Base-by-base conservation (phyloP, 2,797 vertebrate species). In the Thalassophryne amazonica region DNA sequence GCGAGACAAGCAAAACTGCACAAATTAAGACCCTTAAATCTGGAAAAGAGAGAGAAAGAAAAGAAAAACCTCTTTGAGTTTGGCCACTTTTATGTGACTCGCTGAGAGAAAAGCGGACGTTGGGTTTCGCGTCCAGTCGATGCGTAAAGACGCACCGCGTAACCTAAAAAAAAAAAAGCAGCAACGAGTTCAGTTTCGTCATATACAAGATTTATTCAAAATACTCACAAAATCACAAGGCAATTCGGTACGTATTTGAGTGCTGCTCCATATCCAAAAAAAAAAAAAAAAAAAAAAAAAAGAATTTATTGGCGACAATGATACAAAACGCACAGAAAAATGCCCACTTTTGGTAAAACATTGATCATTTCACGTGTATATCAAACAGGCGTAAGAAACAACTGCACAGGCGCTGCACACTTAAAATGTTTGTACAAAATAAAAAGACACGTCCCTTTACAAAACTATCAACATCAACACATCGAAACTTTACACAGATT, bases 161-260 rank as follows among this genome's bases (percentile, higher is more conserved):
- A n/a, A n/a, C n/a, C n/a, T n/a, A 6, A 25, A n/a, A 36, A 2
- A 23, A 7, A 11, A 22, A 7, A 23, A 16, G 2, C 49, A 42
- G 35, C 39, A 57, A 21, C 40, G 3, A 50, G 76, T 55, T 77
- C 70, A 78, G 84, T 84, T 81, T 79, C 62, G 62, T 86, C 77
- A 77, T 87, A 77, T 87, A 85, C 62, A 75, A 71, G 75, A 81
- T 92, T 88, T 85, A 86, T 89, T 89, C 73, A 86, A 89, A 89
- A 88, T 86, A 84, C 80, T 83, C 84, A 90, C 89, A 91, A 90
- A n/a, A 86, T 70, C 86, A 91, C 84, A 87, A 91, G 86, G 88
- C 86, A 88, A 53, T 84, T 86, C 68, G 84, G 87, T 89, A 86
- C 86, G 90, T 80, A 78, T 69, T 85, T 76, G 73, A 78, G 73